Percentiles rank a stretch among this genome's conserved stretches.
Evolutionary conservation across 2,888 invertebrate genomes (phyloP).

Genomic region (Ennomos fuscantarius): DNA sequence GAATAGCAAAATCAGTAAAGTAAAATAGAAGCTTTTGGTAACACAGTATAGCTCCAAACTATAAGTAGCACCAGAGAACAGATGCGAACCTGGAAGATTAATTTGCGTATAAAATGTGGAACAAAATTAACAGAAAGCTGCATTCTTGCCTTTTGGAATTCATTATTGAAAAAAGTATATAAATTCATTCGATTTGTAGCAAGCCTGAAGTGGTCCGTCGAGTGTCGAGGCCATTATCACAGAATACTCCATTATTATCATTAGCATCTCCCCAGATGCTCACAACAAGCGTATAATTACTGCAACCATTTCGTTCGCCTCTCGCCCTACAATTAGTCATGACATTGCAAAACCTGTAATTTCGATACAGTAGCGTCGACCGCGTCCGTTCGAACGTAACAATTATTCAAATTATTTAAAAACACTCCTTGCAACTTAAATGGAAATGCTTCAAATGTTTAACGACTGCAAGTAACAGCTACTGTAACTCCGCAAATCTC

Average conservation of each 20-base stretch:
- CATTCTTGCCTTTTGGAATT: slow-evolving; percentile 7
- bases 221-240: slow-evolving; percentile 21
- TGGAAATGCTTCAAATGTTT: slow-evolving; percentile 36
- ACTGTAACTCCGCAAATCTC: slow-evolving; percentile 21
- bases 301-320: slow-evolving; percentile 63
- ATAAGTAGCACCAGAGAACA: no score
- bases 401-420: slow-evolving; percentile 67
- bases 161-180: slow-evolving; percentile 13
- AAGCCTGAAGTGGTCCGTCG: slow-evolving; percentile 24
- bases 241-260: slow-evolving; percentile 29
- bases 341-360: slow-evolving; percentile 58
- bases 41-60: no score
- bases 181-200: slow-evolving; percentile 21
- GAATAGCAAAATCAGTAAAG: no score
- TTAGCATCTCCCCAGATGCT: slow-evolving; percentile 52
- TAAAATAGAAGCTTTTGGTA: no score
- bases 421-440: slow-evolving; percentile 47
- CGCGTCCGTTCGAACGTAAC: slow-evolving; percentile 48
- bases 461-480: slow-evolving; percentile 29
- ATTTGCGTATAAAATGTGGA: neutral
- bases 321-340: slow-evolving; percentile 64
- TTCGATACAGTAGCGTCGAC: slow-evolving; percentile 61
- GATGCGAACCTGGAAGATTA: neutral
- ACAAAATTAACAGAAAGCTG: neutral
- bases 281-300: slow-evolving; percentile 57